Conservation (phyloP, 2,797 vertebrate genomes). For the Aldrovandia affinis region DNA sequence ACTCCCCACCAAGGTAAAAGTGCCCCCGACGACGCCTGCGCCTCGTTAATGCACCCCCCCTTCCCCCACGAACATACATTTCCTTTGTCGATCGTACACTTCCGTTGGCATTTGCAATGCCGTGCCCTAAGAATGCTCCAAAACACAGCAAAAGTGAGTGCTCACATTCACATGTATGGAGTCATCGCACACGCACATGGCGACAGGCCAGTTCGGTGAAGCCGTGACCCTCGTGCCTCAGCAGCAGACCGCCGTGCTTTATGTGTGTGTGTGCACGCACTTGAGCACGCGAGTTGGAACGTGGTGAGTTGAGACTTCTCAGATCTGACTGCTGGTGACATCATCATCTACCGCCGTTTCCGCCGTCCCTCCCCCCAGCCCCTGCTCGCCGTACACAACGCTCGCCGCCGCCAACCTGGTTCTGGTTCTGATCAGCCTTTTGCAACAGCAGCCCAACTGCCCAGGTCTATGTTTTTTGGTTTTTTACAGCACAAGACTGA, state of each 20-base stretch:
- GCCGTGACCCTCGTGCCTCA: not conserved
- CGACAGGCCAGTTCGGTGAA: not conserved
- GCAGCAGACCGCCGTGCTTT: not conserved
- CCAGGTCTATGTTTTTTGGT: conserved; percentile 23
- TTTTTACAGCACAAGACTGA: not conserved
- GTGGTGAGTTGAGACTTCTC: conserved; percentile 59
- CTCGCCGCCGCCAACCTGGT: conserved; percentile 69
- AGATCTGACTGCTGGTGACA: conserved; percentile 58
- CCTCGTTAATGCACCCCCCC: conserved; percentile 73
- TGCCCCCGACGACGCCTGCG: conserved; percentile 60
- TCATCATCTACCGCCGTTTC: conserved; percentile 65
- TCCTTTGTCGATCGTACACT: conserved; percentile 49
- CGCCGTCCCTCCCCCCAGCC: conserved; percentile 61
- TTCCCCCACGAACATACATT: conserved; percentile 37
- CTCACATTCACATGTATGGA: not conserved
- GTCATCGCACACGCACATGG: not conserved
- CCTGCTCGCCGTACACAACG: conserved; percentile 71
- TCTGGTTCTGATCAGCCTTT: conserved; percentile 57
- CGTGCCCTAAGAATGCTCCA: not conserved
- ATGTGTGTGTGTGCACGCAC: conserved; percentile 40
- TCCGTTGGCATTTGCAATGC: conserved; percentile 48
- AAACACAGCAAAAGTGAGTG: not conserved
- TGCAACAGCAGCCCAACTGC: conserved; percentile 52
- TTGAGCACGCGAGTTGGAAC: conserved; percentile 46
- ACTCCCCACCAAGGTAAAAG: conserved; percentile 78